These are phyloP conservation scores for Drosophila hydei DNA, from an alignment of 1,140 invertebrate species.

Conservation along the genomic window DNA sequence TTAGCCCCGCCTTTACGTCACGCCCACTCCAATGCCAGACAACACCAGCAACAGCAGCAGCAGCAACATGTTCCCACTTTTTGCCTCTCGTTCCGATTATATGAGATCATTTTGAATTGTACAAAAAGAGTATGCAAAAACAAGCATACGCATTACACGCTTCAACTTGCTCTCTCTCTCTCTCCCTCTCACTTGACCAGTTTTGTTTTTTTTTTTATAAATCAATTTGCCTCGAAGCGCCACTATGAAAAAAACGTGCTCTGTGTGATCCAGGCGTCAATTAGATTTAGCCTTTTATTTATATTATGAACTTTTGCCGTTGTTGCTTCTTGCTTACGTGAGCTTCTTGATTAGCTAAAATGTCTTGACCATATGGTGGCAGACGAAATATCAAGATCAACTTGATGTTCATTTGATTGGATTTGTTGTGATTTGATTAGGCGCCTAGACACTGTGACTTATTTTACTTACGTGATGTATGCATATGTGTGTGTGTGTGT, in stretches of 20 bases:
- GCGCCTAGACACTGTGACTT: conserved; percentile 37
- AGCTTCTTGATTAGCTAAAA: conserved; percentile 59
- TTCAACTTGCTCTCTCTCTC: conserved; percentile 27
- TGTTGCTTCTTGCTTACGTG: conserved; percentile 55
- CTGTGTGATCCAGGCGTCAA: conserved; percentile 70
- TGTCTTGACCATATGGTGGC: conserved; percentile 64
- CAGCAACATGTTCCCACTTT: conserved; percentile 57
- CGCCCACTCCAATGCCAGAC: conserved; percentile 62
- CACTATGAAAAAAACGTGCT: conserved; percentile 53
- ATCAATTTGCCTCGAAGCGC: conserved; percentile 46
- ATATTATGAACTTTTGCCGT: conserved; percentile 55
- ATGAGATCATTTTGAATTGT: conserved; percentile 75
- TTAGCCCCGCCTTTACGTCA: conserved; percentile 22
- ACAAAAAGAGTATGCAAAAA: conserved; percentile 72
- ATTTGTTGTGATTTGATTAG: conserved; percentile 33
- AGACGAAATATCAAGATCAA: conserved; percentile 11
- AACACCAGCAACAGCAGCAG: conserved; percentile 40
- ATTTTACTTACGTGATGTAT: conserved; percentile 31
- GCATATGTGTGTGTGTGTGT: neutral
- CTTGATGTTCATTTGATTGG: conserved; percentile 24
- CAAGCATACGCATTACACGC: conserved; percentile 50
- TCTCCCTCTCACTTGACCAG: conserved; percentile 13
- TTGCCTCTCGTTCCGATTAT: conserved; percentile 56
- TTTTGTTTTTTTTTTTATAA: conserved; percentile 39
- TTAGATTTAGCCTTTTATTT: conserved; percentile 74